Evolutionary conservation across 2,113 vertebrate species (phyloP), one percentile per base, ranked within the genome.

Genomic region (Reinhardtius hippoglossoides): DNA sequence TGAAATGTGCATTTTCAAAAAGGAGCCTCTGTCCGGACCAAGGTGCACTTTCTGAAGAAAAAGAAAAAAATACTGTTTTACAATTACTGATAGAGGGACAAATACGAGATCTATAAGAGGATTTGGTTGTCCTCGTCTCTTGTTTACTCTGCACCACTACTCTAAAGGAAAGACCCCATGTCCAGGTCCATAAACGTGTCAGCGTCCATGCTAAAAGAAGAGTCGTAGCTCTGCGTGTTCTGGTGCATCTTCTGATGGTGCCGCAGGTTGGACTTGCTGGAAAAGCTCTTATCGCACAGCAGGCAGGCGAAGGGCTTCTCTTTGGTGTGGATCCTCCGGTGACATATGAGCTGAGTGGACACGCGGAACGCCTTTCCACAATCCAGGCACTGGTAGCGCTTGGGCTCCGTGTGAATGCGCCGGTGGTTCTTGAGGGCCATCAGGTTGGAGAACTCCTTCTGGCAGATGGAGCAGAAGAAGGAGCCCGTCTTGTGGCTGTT

Each of bases 161-260:
- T 79, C 92, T 80, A 95, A 31, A 94, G 91, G 74, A 92, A 95
- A 62, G 92, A 88, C 9, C 85, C 92, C 90, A 93, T 88, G 80
- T 94, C 91, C 74, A 94, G 66, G 82, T 89, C 93, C 91, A 94
- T 84, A 71, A 97, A 96, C 8, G 90, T 74, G 70, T 95, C 94
- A 46, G 93, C 91, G 7, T 96, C 92, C 80, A 94, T 81, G 83
- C 90, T 89, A 40, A 96, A 96, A 16, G 94, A 92, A 21, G 95
- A 92, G 64, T 95, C 94, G 6, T 94, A 93, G 48, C 69, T 71
- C 83, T 91, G 91, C 24, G 92, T 73, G 87, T 93, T 95, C 6
- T 95, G 95, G 87, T 97, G 96, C 71, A 94, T 92, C 82, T 95
- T 96, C 90, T 96, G 95, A 3, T 97, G 96, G 74, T 95, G 93